Conservation (phyloP, 2,113 vertebrate genomes). For the Agapornis roseicollis region DNA sequence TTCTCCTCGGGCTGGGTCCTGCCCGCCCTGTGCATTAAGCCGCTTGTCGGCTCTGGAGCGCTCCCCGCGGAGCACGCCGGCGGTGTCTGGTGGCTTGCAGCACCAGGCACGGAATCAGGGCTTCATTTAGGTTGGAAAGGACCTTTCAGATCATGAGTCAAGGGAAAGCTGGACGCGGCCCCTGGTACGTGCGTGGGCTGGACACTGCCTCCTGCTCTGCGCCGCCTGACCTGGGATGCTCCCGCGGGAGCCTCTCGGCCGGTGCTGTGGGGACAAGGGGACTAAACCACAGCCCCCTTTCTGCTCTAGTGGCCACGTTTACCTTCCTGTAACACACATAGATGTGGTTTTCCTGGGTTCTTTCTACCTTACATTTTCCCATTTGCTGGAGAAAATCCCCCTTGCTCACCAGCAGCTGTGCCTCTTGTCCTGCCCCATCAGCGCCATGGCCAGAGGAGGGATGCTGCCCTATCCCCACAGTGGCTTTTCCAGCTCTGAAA, state of each 20-base stretch:
- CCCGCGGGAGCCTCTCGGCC: neutral
- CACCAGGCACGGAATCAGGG: neutral
- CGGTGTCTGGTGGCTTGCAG: neutral
- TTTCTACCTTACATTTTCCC: neutral
- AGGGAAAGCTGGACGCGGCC: neutral
- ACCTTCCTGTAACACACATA: neutral
- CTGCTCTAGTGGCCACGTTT: neutral
- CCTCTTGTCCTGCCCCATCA: neutral
- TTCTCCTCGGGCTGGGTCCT: neutral
- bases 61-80: neutral
- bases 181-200: neutral
- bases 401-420: neutral
- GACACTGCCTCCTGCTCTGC: neutral
- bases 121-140: neutral
- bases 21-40: neutral
- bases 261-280: fast-evolving
- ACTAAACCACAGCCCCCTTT: neutral
- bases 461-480: fast-evolving
- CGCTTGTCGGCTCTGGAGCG: fast-evolving
- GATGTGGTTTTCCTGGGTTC: neutral
- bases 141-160: neutral
- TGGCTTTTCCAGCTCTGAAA: neutral
- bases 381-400: neutral
- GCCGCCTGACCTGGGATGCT: neutral
- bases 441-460: neutral